Conservation (phyloP, 2,888 invertebrate species). For the Ichneumon xanthorius region DNA sequence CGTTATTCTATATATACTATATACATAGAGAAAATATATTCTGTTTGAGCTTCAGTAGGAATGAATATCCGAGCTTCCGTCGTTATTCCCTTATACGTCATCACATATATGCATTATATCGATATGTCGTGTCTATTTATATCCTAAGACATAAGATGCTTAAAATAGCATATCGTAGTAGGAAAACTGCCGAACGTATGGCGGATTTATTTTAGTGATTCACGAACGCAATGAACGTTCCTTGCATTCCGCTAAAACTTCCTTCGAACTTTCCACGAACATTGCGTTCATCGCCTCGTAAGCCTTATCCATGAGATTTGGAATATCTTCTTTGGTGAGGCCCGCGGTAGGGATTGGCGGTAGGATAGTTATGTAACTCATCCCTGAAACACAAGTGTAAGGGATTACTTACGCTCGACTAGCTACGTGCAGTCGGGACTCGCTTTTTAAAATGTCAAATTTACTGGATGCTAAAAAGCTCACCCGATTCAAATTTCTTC, state of each 20-base stretch:
- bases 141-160: background rate
- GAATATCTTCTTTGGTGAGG: constrained; percentile 88
- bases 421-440: background rate
- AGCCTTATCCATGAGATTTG: constrained; percentile 88
- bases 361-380: constrained; percentile 90
- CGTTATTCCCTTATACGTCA: constrained; percentile 11
- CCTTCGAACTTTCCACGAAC: constrained; percentile 86
- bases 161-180: constrained; percentile 4
- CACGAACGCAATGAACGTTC: constrained; percentile 33
- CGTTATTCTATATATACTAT: constrained; percentile 9
- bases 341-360: constrained; percentile 90
- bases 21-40: constrained; percentile 41
- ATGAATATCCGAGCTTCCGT: background rate
- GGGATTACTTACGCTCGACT: background rate
- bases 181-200: background rate
- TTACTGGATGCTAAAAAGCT: constrained; percentile 58
- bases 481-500: constrained; percentile 89
- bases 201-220: background rate
- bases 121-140: constrained; percentile 3
- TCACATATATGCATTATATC: background rate
- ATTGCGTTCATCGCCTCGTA: constrained; percentile 89
- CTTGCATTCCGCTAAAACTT: constrained; percentile 77
- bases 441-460: background rate
- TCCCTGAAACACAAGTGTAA: constrained; percentile 85
- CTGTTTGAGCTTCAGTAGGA: constrained; percentile 12